These are phyloP conservation scores for Limnephilus lunatus DNA, from an alignment of 2,888 invertebrate species.

Conservation along the genomic window DNA sequence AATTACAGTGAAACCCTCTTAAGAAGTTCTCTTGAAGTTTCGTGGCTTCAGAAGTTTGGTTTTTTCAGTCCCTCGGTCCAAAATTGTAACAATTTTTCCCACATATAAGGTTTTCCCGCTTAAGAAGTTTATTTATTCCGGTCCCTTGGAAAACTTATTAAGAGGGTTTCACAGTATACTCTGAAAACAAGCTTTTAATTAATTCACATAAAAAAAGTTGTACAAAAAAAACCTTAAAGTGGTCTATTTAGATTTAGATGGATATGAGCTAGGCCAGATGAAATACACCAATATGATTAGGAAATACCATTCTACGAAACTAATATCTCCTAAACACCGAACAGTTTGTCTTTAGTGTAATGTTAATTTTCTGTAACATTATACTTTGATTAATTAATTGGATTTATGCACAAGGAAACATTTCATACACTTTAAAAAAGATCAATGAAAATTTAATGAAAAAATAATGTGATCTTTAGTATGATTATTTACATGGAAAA, in stretches of 20 bases:
- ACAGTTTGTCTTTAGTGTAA: not conserved
- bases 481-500: not conserved
- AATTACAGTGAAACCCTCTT: no score
- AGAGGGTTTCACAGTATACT: no score
- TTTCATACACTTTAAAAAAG: not conserved
- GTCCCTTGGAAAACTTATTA: no score
- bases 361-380: not conserved
- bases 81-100: no score
- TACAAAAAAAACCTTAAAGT: not conserved
- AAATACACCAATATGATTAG: not conserved
- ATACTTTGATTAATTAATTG: not conserved
- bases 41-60: no score
- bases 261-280: not conserved
- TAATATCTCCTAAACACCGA: not conserved
- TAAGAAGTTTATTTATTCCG: no score
- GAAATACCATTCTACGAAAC: not conserved
- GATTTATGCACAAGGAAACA: not conserved
- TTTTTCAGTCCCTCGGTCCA: no score
- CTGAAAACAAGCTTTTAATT: not conserved
- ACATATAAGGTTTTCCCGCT: no score
- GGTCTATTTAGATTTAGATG: not conserved
- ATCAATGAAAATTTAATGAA: not conserved
- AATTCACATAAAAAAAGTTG: not conserved
- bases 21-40: no score
- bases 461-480: not conserved